Base-by-base conservation (phyloP, 2,113 vertebrate species). In the Butorides virescens region DNA sequence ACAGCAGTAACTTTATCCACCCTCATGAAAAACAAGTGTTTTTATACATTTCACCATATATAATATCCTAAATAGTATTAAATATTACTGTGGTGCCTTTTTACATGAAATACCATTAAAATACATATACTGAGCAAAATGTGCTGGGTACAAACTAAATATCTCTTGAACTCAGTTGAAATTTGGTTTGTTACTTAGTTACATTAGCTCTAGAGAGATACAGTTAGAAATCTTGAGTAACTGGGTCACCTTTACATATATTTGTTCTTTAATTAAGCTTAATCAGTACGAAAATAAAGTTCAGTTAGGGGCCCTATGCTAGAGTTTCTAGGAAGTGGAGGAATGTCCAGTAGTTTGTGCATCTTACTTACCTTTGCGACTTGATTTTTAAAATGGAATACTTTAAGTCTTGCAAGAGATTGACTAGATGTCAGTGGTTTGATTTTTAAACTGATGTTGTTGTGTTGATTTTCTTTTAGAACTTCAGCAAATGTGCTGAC, bases 251-350 rank as follows among this genome's bases (percentile, higher is more conserved):
- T 90, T 84, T 70, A 87, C 67, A 73, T 11, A 25, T 70, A 78
- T 79, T 70, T 90, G 11, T 66, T 95, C 59, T 87, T 78, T 72
- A 88, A 85, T 91, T 87, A 87, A 59, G n/a, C 62, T 90, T 81
- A 42, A 70, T 92, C 36, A 70, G 47, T 75, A 49, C 65, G 47
- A 46, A 63, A 75, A 73, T 30, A 65, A 82, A 53, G 46, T 58
- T 74, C 76, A 34, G 16, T 58, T 80, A 73, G 34, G 25, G 89
- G 19, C 26, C 55, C 46, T 77, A 8, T 73, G 34, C 37, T 73
- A 37, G 26, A 52, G 22, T 55, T 90, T n/a, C 30, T 61, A 58
- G 52, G 25, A 94, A 88, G 62, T 59, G 12, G 39, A 87, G 29
- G 7, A 74, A 79, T 72, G 10, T 56, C 36, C 47, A 63, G 30